Conservation (phyloP, 2,113 vertebrate genomes). For the Phalacrocorax brasilianus region DNA sequence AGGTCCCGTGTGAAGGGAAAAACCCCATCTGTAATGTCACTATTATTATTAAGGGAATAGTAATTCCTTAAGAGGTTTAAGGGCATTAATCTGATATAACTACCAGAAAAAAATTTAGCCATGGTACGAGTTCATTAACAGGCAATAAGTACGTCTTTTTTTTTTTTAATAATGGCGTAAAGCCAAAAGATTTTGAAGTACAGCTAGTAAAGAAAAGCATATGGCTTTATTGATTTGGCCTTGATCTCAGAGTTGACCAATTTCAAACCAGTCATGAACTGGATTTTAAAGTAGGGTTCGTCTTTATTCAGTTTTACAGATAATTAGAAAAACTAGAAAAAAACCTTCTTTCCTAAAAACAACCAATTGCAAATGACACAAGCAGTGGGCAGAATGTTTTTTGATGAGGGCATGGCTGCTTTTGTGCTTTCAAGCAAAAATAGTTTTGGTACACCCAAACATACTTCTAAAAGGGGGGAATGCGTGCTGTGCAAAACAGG, state of each 20-base stretch:
- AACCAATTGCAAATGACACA: background rate
- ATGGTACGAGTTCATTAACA: background rate
- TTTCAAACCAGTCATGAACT: background rate
- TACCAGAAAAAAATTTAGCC: background rate
- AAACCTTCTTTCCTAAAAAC: background rate
- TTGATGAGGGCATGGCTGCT: background rate
- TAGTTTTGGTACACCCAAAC: background rate
- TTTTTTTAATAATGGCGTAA: background rate
- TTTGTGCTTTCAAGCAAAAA: background rate
- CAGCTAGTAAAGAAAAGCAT: background rate
- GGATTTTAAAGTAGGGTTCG: background rate
- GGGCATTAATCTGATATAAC: background rate
- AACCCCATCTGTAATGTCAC: background rate
- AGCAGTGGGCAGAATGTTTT: background rate
- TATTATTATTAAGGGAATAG: background rate
- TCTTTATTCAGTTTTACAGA: background rate
- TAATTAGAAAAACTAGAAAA: background rate
- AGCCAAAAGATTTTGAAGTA: background rate
- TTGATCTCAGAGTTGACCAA: background rate
- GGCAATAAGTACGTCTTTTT: background rate
- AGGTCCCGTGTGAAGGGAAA: background rate
- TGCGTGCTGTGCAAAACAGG: rapidly evolving
- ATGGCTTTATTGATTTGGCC: background rate
- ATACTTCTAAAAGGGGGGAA: background rate
- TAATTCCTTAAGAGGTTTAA: background rate